Conservation (phyloP, 2,113 vertebrate species). For the Etia nguti region DNA sequence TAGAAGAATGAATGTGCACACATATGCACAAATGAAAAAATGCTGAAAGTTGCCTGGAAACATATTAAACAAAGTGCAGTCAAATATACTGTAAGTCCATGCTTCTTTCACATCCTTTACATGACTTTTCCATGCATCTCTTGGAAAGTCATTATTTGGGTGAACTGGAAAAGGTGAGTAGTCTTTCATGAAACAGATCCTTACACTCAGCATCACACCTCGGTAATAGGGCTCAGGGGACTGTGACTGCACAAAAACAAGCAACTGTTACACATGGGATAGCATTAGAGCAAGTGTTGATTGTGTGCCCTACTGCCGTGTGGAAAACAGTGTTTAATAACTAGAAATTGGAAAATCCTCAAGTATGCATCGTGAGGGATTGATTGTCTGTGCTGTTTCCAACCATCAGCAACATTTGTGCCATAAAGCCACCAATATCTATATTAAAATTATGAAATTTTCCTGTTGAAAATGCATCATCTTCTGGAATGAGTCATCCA, state of each 20-base stretch:
- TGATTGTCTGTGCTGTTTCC: background rate
- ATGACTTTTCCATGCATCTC: background rate
- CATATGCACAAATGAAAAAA: background rate
- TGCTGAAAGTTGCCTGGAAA: background rate
- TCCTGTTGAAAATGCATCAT: background rate
- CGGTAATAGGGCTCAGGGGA: slow-evolving; percentile 26
- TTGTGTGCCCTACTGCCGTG: background rate
- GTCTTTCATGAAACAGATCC: background rate
- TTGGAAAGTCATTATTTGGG: background rate
- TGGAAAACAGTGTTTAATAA: background rate
- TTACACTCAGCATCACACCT: background rate
- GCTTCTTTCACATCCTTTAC: background rate
- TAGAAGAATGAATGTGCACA: background rate
- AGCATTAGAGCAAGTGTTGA: background rate
- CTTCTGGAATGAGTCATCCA: background rate
- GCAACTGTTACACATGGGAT: background rate
- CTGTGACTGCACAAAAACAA: background rate
- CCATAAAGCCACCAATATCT: background rate
- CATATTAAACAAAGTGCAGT: background rate
- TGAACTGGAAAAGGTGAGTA: background rate
- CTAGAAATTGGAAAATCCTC: background rate
- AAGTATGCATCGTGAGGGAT: background rate
- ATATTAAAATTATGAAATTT: background rate
- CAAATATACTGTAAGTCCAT: background rate
- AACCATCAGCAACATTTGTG: background rate